Evolutionary conservation across 2,888 invertebrate genomes (phyloP).

Genomic region (Scaptomyza reducta): DNA sequence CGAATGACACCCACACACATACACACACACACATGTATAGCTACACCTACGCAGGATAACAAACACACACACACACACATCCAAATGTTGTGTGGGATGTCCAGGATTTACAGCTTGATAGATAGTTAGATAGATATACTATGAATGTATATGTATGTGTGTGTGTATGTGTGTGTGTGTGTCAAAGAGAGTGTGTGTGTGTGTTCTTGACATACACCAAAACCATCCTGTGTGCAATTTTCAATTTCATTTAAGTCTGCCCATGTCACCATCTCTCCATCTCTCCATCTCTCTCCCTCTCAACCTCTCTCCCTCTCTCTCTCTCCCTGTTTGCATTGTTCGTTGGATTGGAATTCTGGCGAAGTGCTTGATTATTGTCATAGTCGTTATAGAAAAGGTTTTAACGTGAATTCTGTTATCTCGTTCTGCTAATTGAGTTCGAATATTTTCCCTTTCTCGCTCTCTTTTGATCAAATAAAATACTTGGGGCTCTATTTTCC

Average conservation of each 20-base stretch:
- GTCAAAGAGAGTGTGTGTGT: no score
- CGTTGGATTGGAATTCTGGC: neutral
- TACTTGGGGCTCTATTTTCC: no score
- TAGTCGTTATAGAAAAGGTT: neutral
- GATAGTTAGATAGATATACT: neutral
- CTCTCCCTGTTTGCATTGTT: neutral
- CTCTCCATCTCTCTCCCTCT: neutral
- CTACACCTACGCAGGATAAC: neutral
- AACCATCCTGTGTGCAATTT: constrained; percentile 3
- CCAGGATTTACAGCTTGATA: neutral
- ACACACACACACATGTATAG: neutral
- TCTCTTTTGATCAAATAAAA: neutral
- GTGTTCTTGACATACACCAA: no score
- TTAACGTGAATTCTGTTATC: neutral
- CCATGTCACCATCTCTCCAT: no score
- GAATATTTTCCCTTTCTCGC: neutral
- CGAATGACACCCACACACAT: neutral
- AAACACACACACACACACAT: neutral
- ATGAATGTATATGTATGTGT: no score
- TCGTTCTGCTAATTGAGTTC: neutral
- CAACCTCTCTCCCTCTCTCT: neutral
- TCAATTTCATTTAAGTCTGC: neutral
- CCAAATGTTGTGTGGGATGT: neutral
- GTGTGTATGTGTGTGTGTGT: neutral
- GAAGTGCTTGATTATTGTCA: neutral